Base-by-base conservation (phyloP, 2,888 invertebrate species). In the Pandemis corylana region DNA sequence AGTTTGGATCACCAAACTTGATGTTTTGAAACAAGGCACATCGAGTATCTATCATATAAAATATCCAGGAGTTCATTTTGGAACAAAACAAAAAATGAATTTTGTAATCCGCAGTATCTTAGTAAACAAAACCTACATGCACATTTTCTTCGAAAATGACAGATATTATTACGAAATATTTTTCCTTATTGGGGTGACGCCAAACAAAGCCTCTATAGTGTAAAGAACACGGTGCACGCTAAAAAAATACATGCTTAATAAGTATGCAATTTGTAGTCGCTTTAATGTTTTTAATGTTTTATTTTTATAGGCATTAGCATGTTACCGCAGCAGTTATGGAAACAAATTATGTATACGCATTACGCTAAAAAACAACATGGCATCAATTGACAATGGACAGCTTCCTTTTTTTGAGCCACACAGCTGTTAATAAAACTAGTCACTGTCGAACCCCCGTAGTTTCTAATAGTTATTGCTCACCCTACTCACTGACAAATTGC, bases 401-500 rank as follows among this genome's bases (percentile, higher is more conserved):
- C 62, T 13, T 36, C 44, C 70, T 75, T 71, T 75, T 75, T 67
- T 44, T 44, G n/a, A 74, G 49, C 15, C 59, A 15, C 59, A 75
- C 75, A 71, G 71, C 56, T 74, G 75, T 49, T 51, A 65, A 61
- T 67, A 75, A 71, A 71, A 75, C 66, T 46, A 49, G 41, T 42
- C 15, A 51, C 51, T 67, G 63, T 67, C 67, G 62, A 46, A 56
- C 75, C 67, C 75, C 75, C 67, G 62, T 13, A n/a, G 74, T 20
- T 67, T 41, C 53, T 75, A 71, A 75, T 75, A 70, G 67, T 67
- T 71, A 71, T 70, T 44, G 66, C 53, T 67, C 67, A 67, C 70
- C 70, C 71, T 75, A 70, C 65, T 28, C 9, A 66, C 56, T 67
- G 67, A 71, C 75, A 75, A 75, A 71, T 75, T 75, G 70, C 44